These are phyloP conservation scores for Sminthurinus aureus DNA, from an alignment of 2,888 invertebrate species.

Conservation along the genomic window DNA sequence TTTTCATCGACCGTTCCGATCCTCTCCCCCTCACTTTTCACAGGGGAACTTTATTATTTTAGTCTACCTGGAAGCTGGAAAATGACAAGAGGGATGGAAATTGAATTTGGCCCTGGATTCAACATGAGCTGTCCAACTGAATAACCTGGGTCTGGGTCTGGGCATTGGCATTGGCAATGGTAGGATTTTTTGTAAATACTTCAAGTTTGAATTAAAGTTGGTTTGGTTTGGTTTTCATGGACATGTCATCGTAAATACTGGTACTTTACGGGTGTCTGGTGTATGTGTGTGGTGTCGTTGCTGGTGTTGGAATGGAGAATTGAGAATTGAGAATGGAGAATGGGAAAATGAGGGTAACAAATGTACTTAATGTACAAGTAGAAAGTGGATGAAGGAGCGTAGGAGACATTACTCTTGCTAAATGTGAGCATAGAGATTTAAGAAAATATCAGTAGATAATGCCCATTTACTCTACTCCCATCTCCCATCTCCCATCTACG, in stretches of 20 bases:
- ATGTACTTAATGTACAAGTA: neutral
- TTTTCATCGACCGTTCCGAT: no score
- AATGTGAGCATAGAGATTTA: slow-evolving; percentile 16
- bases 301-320: neutral
- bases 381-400: neutral
- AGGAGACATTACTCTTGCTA: neutral
- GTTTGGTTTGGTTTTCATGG: no score
- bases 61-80: no score
- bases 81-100: neutral
- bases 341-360: neutral
- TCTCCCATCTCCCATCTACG: neutral
- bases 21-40: no score
- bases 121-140: no score
- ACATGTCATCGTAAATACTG: slow-evolving; percentile 3
- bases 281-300: neutral
- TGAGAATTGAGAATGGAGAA: neutral
- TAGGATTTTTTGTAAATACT: no score
- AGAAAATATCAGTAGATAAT: neutral
- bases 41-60: neutral
- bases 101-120: no score
- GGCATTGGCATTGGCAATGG: no score
- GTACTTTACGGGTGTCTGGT: neutral
- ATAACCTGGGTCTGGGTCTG: no score
- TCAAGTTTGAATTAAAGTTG: no score
- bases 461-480: neutral